Evolutionary conservation across 1,140 invertebrate genomes (phyloP).

Genomic region (Manduca sexta): DNA sequence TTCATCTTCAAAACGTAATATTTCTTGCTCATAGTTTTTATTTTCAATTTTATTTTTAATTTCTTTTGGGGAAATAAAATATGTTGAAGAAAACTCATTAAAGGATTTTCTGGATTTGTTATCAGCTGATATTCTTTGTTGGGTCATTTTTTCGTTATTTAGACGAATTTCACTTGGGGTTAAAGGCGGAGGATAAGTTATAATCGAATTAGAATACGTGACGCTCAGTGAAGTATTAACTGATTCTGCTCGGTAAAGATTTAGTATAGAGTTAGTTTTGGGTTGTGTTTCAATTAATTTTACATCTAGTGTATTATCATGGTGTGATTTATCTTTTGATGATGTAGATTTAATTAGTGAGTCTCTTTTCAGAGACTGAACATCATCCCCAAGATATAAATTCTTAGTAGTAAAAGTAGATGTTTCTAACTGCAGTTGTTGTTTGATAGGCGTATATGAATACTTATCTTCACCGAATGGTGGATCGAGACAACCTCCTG

Average conservation of each 20-base stretch:
- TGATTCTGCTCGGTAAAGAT: slow-evolving; percentile 6
- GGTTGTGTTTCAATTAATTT: not conserved
- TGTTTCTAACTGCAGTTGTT: not conserved
- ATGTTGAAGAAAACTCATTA: slow-evolving; percentile 26
- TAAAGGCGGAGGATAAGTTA: slow-evolving; percentile 37
- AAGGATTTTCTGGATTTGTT: slow-evolving; percentile 20
- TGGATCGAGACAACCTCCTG: slow-evolving; percentile 60
- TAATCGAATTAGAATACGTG: slow-evolving; percentile 31
- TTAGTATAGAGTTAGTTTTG: not conserved
- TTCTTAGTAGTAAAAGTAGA: not conserved
- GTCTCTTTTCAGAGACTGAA: not conserved
- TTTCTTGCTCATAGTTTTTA: not conserved
- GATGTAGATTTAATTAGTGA: not conserved
- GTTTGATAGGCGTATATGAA: slow-evolving; percentile 25
- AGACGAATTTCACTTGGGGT: slow-evolving; percentile 10
- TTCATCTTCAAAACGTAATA: no score
- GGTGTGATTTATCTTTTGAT: not conserved
- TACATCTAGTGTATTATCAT: not conserved
- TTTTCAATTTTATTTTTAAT: slow-evolving; percentile 1
- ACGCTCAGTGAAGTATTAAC: slow-evolving; percentile 13
- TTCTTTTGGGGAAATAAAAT: slow-evolving; percentile 31
- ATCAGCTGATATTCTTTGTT: slow-evolving; percentile 17
- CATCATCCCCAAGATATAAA: not conserved
- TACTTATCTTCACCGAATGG: slow-evolving; percentile 57
- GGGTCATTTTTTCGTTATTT: slow-evolving; percentile 14